Percentiles rank a stretch among this genome's conserved stretches.
phyloP scores from a whole-genome alignment of 2,797 vertebrate species.

The Trematomus bernacchii region DNA sequence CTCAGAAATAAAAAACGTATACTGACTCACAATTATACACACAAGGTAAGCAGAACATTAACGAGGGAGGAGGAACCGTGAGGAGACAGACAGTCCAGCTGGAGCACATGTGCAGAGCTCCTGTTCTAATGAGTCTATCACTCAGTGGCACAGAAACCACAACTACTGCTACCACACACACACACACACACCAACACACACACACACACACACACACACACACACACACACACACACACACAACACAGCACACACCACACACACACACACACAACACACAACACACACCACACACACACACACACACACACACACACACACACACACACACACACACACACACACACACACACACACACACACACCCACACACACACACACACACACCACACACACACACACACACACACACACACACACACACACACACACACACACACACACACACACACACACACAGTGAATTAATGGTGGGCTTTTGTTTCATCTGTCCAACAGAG shows the following conservation, averaged over 20 bases:
- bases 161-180: slow-evolving; percentile 49
- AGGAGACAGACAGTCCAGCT: slow-evolving; percentile 62
- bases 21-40: slow-evolving; percentile 6
- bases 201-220: neutral
- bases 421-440: no score
- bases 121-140: slow-evolving; percentile 76
- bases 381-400: no score
- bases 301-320: slow-evolving; percentile 11
- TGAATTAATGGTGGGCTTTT: no score
- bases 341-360: no score
- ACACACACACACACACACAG: no score
- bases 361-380: no score
- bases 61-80: slow-evolving; percentile 50
- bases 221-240: neutral
- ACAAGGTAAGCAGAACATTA: slow-evolving; percentile 31
- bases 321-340: no score
- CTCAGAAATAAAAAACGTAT: neutral
- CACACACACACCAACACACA: slow-evolving; percentile 1
- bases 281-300: neutral
- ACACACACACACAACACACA: slow-evolving; percentile 2
- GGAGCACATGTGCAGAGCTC: slow-evolving; percentile 69
- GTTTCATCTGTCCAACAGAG: no score
- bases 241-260: slow-evolving; percentile 16
- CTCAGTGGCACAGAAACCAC: slow-evolving; percentile 54
- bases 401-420: no score